phyloP scores from a whole-genome alignment of 2,888 invertebrate genomes.

The Heliconius sara region DNA sequence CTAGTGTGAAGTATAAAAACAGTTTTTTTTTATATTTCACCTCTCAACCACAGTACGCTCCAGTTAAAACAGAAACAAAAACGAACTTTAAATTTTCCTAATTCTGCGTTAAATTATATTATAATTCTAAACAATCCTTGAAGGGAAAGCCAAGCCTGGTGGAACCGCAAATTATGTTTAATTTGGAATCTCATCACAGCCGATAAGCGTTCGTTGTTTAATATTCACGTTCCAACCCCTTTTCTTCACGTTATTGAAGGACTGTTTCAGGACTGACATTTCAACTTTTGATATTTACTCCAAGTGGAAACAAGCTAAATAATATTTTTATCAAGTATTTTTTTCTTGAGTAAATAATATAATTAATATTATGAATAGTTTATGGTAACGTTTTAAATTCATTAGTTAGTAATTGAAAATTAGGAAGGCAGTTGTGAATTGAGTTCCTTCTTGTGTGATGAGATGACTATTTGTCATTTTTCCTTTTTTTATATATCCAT shows the following conservation, averaged over 20 bases:
- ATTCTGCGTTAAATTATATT: constrained; percentile 43
- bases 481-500: no score
- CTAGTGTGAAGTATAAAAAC: no score
- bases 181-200: constrained; percentile 60
- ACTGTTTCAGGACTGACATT: constrained; percentile 23
- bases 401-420: no score
- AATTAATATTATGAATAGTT: no score
- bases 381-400: no score
- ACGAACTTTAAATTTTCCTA: constrained; percentile 40
- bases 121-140: constrained; percentile 45
- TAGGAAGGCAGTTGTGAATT: no score
- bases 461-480: no score
- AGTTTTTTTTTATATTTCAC: background rate
- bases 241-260: constrained; percentile 40
- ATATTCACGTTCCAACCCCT: constrained; percentile 63
- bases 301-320: background rate
- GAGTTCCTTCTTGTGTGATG: no score
- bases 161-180: constrained; percentile 63
- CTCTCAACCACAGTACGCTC: background rate
- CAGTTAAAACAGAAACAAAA: constrained; percentile 16
- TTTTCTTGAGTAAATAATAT: no score
- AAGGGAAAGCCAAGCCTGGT: constrained; percentile 48
- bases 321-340: background rate
- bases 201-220: constrained; percentile 61
- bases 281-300: background rate